Evolutionary conservation across 2,888 invertebrate genomes (phyloP).

Genomic region (Dinocampus coccinellae): DNA sequence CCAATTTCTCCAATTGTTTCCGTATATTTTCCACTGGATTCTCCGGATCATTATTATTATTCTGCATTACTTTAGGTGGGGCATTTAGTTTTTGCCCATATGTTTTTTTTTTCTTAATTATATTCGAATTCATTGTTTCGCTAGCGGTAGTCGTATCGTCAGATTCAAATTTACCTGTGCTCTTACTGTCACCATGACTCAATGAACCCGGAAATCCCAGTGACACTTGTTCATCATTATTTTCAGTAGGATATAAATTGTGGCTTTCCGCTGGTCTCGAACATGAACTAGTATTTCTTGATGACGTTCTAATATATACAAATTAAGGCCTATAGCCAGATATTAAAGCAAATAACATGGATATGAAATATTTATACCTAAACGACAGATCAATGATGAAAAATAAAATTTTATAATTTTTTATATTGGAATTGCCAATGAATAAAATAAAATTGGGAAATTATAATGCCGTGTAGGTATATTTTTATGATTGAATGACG

Average conservation of each 20-base stretch:
- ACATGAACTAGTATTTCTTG: conserved; percentile 63
- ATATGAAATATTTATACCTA: conserved; percentile 64
- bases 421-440: background rate
- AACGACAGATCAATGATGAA: conserved; percentile 51
- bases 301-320: conserved; percentile 66
- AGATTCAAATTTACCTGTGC: conserved; percentile 60
- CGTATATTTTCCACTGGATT: conserved; percentile 83
- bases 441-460: background rate
- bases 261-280: conserved; percentile 45
- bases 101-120: conserved; percentile 56
- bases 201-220: conserved; percentile 49
- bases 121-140: conserved; percentile 62
- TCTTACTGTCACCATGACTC: conserved; percentile 43
- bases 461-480: conserved; percentile 53
- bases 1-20: conserved; percentile 83
- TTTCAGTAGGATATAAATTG: conserved; percentile 44
- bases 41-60: conserved; percentile 58
- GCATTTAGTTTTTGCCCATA: conserved; percentile 65
- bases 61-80: conserved; percentile 57
- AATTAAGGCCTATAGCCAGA: conserved; percentile 70
- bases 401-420: conserved; percentile 5
- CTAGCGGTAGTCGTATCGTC: conserved; percentile 67
- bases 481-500: conserved; percentile 49
- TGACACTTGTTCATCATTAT: conserved; percentile 47
- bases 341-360: conserved; percentile 68